Evolutionary conservation across 2,888 invertebrate genomes (phyloP), one percentile per base, ranked within the genome.

Genomic region (Ophion costatus): DNA sequence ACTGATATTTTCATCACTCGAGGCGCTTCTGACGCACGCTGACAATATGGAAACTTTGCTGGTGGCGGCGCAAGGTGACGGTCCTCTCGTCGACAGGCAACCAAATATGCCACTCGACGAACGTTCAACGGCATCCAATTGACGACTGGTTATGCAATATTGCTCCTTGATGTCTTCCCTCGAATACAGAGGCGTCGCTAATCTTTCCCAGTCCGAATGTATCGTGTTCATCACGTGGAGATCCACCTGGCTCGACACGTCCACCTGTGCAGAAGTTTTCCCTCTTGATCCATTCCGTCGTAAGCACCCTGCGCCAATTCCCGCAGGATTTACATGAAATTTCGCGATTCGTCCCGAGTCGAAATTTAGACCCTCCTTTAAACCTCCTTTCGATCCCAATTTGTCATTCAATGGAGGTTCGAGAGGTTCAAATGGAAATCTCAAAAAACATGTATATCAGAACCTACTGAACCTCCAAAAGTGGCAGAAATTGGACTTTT

Each of bases 81-180:
- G 95, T 89, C 96, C 96, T 93, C 96, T 96, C 91, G 96, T 96
- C 71, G 98, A 97, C 90, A 98, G 95, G 93, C 98, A 98, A 89
- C 98, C 98, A 94, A 98, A 98, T 93, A 98, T 96, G 90, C 97
- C 95, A 91, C 95, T 95, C 64, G 91, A 94, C 87, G 91, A 94
- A 92, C 90, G 94, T 91, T 98, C 98, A 91, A 98, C 95, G 90
- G 97, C 96, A 92, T 97, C 97, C 94, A 98, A 94, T 94, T 98
- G 98, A 92, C 98, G 96, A 94, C 97, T 97, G 93, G 97, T 98
- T 94, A 98, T 97, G 95, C 98, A 98, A 95, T 98, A 98, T 94
- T 98, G 98, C 93, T 98, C 98, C 89, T 97, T 96, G 94, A 98
- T 98, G 94, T 97, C 97, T 94, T 97, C 95, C 92, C 98, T 97